A percentile compares a stretch with the other conserved stretches of the same genome.
Evolutionary conservation across 1,140 invertebrate species (phyloP).

Genomic region (Coelopa frigida): DNA sequence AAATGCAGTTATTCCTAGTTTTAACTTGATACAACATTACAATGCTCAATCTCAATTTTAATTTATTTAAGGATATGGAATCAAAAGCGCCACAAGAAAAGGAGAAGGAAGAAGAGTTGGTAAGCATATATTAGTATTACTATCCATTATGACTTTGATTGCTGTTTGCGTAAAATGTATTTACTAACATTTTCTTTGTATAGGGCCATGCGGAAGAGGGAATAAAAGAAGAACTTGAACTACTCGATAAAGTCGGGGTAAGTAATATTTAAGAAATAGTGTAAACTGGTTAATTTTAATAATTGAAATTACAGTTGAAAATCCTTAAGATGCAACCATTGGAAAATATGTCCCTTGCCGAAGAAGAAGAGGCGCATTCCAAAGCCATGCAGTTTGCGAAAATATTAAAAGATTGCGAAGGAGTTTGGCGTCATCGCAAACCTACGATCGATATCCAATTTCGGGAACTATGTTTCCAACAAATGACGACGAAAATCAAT

Average conservation of each 20-base stretch:
- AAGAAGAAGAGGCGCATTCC: conserved; percentile 14
- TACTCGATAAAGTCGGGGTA: conserved; percentile 5
- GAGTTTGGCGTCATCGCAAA: not conserved
- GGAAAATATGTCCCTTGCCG: conserved; percentile 17
- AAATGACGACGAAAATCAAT: conserved; percentile 17
- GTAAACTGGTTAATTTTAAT: not conserved
- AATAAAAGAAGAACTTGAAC: not conserved
- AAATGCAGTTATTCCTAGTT: not conserved
- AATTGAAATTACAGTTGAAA: conserved; percentile 20
- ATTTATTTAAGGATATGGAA: conserved; percentile 5
- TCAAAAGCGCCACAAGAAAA: not conserved
- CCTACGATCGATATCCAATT: conserved; percentile 1
- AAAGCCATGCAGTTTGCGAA: conserved; percentile 12
- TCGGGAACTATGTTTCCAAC: not conserved
- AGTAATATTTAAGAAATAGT: not conserved
- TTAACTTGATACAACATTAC: not conserved
- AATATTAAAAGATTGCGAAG: conserved; percentile 12
- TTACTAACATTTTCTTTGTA: no score
- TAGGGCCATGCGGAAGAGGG: no score
- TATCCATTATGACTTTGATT: no score
- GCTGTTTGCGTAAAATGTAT: no score
- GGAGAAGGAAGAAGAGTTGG: not conserved
- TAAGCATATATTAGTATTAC: no score
- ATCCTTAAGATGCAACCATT: conserved; percentile 13
- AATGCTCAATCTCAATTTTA: not conserved